Evolutionary conservation across 2,113 vertebrate species (phyloP).

Genomic region (Oncorhynchus clarkii): DNA sequence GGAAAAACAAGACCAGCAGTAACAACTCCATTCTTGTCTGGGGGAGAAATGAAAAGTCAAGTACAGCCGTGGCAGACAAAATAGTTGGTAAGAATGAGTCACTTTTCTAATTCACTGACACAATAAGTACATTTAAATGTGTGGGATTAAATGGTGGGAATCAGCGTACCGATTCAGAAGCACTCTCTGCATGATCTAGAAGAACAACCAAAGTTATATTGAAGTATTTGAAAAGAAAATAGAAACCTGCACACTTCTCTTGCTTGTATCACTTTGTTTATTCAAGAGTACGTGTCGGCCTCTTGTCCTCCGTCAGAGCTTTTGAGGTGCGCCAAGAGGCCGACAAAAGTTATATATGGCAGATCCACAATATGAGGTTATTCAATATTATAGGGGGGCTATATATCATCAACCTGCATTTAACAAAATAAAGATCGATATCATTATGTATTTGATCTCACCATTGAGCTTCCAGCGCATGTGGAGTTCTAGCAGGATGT

Average conservation of each 20-base stretch:
- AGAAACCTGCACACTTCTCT: neutral
- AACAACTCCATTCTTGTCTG: slow-evolving; percentile 43
- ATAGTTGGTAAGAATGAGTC: neutral
- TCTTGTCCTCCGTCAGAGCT: too few relatives aligned
- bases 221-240: neutral
- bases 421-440: neutral
- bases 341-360: neutral
- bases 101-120: neutral
- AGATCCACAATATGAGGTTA: neutral
- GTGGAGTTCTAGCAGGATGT: slow-evolving; percentile 51
- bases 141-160: neutral
- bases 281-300: too few relatives aligned
- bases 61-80: neutral
- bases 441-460: neutral
- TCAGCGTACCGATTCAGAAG: neutral
- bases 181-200: neutral
- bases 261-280: too few relatives aligned
- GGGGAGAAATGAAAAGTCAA: slow-evolving; percentile 12
- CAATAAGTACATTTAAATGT: neutral
- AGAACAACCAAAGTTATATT: neutral
- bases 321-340: too few relatives aligned
- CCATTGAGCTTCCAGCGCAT: slow-evolving; percentile 36
- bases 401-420: neutral
- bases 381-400: neutral
- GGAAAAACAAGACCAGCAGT: slow-evolving; percentile 55